phyloP scores from a whole-genome alignment of 2,888 invertebrate species.

The Sarcophaga variegata region DNA sequence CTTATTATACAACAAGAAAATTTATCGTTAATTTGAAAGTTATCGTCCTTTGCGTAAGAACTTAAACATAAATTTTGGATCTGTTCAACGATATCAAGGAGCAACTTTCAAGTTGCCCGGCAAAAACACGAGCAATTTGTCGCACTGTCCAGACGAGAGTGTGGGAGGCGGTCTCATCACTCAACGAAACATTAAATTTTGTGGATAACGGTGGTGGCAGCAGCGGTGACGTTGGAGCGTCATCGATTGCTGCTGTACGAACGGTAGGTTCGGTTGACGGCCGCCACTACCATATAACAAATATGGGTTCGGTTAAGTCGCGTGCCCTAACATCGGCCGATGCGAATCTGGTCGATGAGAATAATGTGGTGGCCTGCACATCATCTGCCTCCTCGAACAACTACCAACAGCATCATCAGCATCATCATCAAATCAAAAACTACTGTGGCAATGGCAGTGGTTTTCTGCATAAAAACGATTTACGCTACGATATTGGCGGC shows the following conservation, averaged over 20 bases:
- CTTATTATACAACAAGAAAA: too few relatives aligned
- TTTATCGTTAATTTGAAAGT: background rate
- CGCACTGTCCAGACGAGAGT: conserved; percentile 77
- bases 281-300: conserved; percentile 72
- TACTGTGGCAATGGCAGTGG: conserved; percentile 69
- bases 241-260: conserved; percentile 68
- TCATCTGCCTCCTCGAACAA: conserved; percentile 57
- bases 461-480: conserved; percentile 79
- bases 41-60: conserved; percentile 9
- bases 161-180: conserved; percentile 79
- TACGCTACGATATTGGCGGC: conserved; percentile 79
- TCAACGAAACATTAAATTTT: conserved; percentile 77
- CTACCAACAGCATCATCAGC: conserved; percentile 61
- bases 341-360: conserved; percentile 74
- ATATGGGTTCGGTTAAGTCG: conserved; percentile 81
- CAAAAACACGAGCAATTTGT: conserved; percentile 79
- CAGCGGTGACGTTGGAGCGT: conserved; percentile 67
- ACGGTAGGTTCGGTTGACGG: conserved; percentile 65
- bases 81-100: conserved; percentile 80
- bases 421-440: conserved; percentile 57
- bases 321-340: conserved; percentile 77
- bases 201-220: conserved; percentile 70
- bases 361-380: conserved; percentile 70
- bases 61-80: conserved; percentile 78
- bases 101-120: conserved; percentile 82